Evolutionary conservation across 2,113 vertebrate species (phyloP), one percentile per base, ranked within the genome.

Genomic region (Indicator maculatus): DNA sequence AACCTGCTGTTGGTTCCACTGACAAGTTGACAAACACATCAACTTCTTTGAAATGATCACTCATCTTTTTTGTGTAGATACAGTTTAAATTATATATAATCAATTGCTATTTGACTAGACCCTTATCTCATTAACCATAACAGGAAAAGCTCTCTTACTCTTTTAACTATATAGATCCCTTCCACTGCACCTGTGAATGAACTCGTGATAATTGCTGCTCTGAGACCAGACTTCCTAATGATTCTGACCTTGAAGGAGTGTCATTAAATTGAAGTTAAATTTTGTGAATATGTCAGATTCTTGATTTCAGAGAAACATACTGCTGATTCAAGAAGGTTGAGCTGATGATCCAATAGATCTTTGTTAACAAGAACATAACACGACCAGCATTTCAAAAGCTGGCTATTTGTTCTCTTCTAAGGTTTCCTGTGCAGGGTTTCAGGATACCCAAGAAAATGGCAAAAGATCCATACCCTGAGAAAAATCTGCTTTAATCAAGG

Each of bases 381-480:
- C 85, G 88, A 89, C 53, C 58, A 75, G 33, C 23, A 60, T 90
- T 85, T 84, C 50, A 84, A 91, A 95, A 64, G 45, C 45, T 93
- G 33, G 8, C 28, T 89, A 80, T 87, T 92, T 7, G 1, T 91
- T 80, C 45, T 63, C 79, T 91, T n/a, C 45, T 83, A 59, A 88
- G 75, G 11, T 83, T 41, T 76, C 64, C 71, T 74, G 55, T 80
- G 55, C 27, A 80, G 13, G 27, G 66, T 33, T 70, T 93, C 79
- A 95, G 44, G 88, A 66, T 63, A 93, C 76, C 64, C 36, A 55
- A 85, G 55, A 76, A 69, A 93, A 75, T 39, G 50, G 50, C 45
- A 73, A 66, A 93, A 93, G 86, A 89, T 90, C 74, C 66, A 76
- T 87, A 63, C 70, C 45, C 87, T 75, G 47, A 66, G 59, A 85